A percentile compares a stretch with the other conserved stretches of the same genome.
Conservation (phyloP, 2,797 vertebrate species). For the Catostomus latipinnis region DNA sequence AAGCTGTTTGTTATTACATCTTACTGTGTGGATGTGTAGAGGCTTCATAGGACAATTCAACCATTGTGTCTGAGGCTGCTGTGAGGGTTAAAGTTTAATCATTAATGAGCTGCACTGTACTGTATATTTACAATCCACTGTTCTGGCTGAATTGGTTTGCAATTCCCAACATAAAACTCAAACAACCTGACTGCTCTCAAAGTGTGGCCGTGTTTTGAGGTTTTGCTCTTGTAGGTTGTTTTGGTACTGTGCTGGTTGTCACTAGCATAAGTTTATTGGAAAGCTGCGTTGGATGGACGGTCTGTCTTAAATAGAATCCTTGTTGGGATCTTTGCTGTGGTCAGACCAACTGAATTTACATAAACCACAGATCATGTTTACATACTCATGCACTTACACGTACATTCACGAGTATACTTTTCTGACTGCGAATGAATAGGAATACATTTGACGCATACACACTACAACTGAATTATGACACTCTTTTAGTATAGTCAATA, state of each 20-base stretch:
- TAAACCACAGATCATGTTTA: background rate
- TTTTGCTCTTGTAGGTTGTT: background rate
- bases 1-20: slow-evolving; percentile 34
- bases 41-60: slow-evolving; percentile 7
- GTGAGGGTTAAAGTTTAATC: slow-evolving; percentile 40
- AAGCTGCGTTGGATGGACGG: background rate
- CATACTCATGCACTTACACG: background rate
- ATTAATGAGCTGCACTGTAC: slow-evolving; percentile 41
- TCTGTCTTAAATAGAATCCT: background rate
- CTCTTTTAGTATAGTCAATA: too few relatives aligned
- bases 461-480: too few relatives aligned
- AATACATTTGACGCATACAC: too few relatives aligned
- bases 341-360: background rate
- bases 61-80: background rate
- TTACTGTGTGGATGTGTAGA: slow-evolving; percentile 20
- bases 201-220: slow-evolving; percentile 10
- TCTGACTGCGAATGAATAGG: too few relatives aligned
- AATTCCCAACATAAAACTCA: slow-evolving; percentile 28
- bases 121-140: slow-evolving; percentile 26
- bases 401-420: background rate
- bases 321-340: background rate
- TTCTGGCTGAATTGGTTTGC: slow-evolving; percentile 34
- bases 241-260: background rate
- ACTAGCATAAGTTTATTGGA: background rate
- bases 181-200: slow-evolving; percentile 10